Conservation (phyloP, 2,113 vertebrate genomes). For the Pungitius pungitius region DNA sequence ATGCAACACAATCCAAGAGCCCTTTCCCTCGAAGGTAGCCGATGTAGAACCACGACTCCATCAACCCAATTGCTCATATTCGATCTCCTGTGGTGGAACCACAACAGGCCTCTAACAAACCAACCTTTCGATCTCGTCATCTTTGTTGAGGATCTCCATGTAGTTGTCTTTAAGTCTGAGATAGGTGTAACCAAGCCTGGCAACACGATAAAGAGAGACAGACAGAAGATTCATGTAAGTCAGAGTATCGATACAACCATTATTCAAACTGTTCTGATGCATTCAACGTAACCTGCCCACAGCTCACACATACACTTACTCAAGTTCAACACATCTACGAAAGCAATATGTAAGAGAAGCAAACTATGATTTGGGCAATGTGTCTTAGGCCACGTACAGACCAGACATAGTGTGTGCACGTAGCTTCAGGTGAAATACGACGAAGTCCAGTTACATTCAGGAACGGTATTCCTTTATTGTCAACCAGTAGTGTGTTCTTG, state of each 20-base stretch:
- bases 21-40: conserved; percentile 22
- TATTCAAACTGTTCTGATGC: conserved; percentile 16
- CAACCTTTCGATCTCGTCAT: conserved; percentile 91
- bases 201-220: conserved; percentile 28
- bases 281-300: conserved; percentile 20
- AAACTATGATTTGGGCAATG: background rate
- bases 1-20: conserved; percentile 38
- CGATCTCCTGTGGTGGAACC: conserved; percentile 34
- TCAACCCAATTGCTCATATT: conserved; percentile 25
- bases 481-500: background rate
- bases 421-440: background rate
- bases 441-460: background rate
- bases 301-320: conserved; percentile 5
- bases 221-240: background rate
- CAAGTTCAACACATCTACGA: conserved; percentile 4
- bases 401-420: conserved; percentile 18
- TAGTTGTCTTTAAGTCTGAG: conserved; percentile 91
- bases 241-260: background rate
- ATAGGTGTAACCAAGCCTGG: conserved; percentile 93
- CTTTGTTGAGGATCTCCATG: conserved; percentile 96
- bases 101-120: conserved; percentile 48
- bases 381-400: background rate
- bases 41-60: conserved; percentile 18
- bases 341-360: conserved; percentile 8
- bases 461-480: background rate